Conservation (phyloP, 2,113 vertebrate species). For the Melospiza melodia region DNA sequence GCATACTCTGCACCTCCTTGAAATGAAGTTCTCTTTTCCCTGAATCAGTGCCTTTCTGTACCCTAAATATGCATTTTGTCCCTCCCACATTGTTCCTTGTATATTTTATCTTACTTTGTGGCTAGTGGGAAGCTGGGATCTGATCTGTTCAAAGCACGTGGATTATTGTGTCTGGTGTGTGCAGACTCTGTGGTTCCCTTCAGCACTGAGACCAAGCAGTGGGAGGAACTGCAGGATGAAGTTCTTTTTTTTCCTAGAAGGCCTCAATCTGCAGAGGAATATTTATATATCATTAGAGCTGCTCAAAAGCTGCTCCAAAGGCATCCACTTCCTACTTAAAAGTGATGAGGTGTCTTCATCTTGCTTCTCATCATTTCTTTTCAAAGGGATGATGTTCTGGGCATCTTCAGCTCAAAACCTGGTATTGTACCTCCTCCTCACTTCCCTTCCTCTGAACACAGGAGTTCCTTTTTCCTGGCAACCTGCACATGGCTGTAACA, state of each 20-base stretch:
- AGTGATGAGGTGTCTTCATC: not conserved
- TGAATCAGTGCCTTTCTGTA: not conserved
- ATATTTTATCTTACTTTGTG: not conserved
- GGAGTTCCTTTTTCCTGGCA: not conserved
- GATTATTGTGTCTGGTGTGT: not conserved
- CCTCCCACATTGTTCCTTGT: not conserved
- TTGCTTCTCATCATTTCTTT: not conserved
- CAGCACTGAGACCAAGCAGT: not conserved
- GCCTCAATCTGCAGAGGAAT: not conserved
- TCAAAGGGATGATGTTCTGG: not conserved
- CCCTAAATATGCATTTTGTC: not conserved
- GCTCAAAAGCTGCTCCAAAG: not conserved
- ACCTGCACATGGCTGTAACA: not conserved
- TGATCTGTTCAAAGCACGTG: not conserved
- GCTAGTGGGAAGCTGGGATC: not conserved
- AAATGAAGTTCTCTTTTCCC: not conserved
- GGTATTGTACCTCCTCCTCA: fast-evolving
- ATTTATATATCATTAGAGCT: not conserved
- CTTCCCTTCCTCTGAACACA: not conserved
- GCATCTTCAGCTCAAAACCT: not conserved
- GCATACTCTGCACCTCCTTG: not conserved
- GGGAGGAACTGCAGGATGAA: not conserved
- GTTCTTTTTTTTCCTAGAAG: not conserved
- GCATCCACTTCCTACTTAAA: not conserved
- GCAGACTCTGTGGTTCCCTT: not conserved